Evolutionary conservation across 2,797 vertebrate species (phyloP).

Genomic region (Sphaeramia orbicularis): DNA sequence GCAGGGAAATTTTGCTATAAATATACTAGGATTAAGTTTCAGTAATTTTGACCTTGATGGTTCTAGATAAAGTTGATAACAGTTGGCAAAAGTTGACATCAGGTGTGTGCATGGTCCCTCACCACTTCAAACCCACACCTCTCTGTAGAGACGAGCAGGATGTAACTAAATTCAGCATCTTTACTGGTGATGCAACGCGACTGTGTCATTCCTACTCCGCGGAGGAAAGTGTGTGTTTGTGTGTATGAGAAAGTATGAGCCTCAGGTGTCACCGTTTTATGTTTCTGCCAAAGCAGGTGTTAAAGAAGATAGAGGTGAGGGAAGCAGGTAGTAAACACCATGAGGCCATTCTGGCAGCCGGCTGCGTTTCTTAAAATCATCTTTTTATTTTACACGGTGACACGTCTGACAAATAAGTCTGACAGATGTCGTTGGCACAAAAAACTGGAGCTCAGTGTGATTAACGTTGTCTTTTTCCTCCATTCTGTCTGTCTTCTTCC

Average conservation of each 20-base stretch:
- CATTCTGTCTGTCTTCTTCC: constrained; percentile 1
- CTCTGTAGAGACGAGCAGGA: constrained; percentile 2
- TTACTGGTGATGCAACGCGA: constrained; percentile 19
- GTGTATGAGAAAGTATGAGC: constrained; percentile 12
- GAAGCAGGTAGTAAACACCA: constrained; percentile 32
- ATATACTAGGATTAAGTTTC: no score
- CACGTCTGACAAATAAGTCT: constrained; percentile 8
- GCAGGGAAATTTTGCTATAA: no score
- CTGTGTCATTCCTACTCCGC: constrained; percentile 17
- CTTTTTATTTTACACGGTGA: constrained; percentile 16
- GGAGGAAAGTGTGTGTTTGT: constrained; percentile 6
- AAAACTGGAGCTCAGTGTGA: constrained; percentile 14
- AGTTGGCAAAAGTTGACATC: not conserved
- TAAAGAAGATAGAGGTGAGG: constrained; percentile 24
- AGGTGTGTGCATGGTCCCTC: not conserved
- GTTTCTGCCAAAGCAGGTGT: constrained; percentile 36
- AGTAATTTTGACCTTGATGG: not conserved
- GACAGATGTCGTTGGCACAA: constrained; percentile 7
- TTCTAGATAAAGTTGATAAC: not conserved
- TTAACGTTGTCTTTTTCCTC: constrained; percentile 2
- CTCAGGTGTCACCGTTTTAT: constrained; percentile 48
- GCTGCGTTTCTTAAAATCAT: constrained; percentile 6
- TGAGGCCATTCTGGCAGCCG: constrained; percentile 24
- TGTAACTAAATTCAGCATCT: constrained; percentile 29
- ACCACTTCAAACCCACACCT: not conserved